These are phyloP conservation scores for Callimorpha dominula DNA, from an alignment of 2,888 invertebrate genomes.

Conservation along the genomic window DNA sequence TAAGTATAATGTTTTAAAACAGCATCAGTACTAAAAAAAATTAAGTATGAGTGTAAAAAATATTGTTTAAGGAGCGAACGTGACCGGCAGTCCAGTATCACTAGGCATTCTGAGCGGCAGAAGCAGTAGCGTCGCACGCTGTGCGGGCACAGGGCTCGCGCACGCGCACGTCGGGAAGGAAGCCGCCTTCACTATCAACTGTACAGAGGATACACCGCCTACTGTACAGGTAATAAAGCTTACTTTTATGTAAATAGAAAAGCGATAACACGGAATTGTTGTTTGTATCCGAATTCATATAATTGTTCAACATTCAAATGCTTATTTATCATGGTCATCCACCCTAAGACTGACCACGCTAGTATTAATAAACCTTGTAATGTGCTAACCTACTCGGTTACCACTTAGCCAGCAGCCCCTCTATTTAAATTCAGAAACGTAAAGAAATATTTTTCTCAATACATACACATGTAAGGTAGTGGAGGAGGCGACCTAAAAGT, in stretches of 20 bases:
- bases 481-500: no score
- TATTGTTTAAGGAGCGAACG: slow-evolving; percentile 69
- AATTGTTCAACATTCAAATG: no score
- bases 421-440: no score
- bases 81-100: slow-evolving; percentile 88
- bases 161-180: slow-evolving; percentile 90
- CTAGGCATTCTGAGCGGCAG: slow-evolving; percentile 78
- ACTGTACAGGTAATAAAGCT: slow-evolving; percentile 86
- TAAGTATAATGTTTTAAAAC: neutral
- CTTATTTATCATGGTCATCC: no score
- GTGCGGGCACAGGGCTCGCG: slow-evolving; percentile 90
- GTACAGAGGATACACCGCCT: slow-evolving; percentile 85
- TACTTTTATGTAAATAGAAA: neutral
- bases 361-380: no score
- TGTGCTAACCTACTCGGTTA: no score
- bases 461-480: no score
- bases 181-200: slow-evolving; percentile 90
- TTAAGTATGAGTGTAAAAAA: neutral
- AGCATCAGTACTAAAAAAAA: neutral
- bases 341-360: no score
- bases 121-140: slow-evolving; percentile 83
- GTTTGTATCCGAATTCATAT: no score
- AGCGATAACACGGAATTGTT: no score
- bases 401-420: no score
- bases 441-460: no score